Evolutionary conservation across 2,797 vertebrate species (phyloP), one percentile per base, ranked within the genome.

Genomic region (Alauda arvensis): DNA sequence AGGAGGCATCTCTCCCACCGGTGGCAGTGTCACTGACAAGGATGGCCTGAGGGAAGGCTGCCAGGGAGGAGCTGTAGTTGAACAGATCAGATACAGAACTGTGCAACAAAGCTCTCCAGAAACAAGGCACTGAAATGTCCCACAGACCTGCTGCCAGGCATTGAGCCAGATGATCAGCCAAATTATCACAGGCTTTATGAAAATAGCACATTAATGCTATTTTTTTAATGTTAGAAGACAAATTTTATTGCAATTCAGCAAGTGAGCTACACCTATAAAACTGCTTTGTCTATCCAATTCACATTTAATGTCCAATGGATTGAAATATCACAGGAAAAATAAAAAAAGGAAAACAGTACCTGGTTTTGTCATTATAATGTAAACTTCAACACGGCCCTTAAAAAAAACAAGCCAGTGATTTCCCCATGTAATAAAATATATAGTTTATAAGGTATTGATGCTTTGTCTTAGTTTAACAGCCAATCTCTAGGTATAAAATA

Each of bases 231-330:
- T 93, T 85, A 94, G 88, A 92, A 93, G 85, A 93, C 66, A 78
- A 88, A 40, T 92, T 95, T 94, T 95, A 95, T 95, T 95, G 91
- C 94, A 92, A 78, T 94, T 95, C 90, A 91, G 70, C 83, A 93
- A 93, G 90, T 70, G 45, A 94, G 77, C 93, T 94, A 91, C 87
- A 95, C 72, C 87, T 90, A 60, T 91, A 92, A 90, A 94, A 92
- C 67, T 60, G 52, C 57, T 93, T 77, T 62, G 49, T 83, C 91
- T 89, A 86, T 85, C 68, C 91, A 93, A 89, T 61, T 95, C 80
- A 92, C 91, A 93, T 87, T 94, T 95, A 81, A 87, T 67, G 70
- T 92, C 90, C 90, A 87, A 85, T 49, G 80, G 79, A 90, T 88
- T 90, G 68, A 93, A 91, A 91, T 46, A 70, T 77, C 91, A 94